Evolutionary conservation across 2,797 vertebrate genomes (phyloP).

Genomic region (Sebastes kiyomatsui): DNA sequence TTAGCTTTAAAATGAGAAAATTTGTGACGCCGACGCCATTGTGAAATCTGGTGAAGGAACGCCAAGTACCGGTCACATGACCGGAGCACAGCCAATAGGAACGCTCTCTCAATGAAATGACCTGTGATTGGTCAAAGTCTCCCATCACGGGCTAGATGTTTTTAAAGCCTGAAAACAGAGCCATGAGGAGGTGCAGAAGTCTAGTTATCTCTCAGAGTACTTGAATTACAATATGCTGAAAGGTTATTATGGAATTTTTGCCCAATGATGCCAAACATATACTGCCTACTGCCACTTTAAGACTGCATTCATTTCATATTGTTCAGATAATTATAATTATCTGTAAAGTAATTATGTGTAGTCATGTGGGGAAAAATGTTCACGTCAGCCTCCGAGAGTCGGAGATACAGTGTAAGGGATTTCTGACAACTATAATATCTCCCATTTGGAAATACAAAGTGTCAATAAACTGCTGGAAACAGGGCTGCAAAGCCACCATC

Average conservation of each 20-base stretch:
- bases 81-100: no score
- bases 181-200: rapidly evolving
- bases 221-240: no score
- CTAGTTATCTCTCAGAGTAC: rapidly evolving
- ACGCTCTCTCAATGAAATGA: no score
- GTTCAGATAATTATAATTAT: not conserved
- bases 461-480: not conserved
- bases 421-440: not conserved
- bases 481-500: not conserved
- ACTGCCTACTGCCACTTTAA: rapidly evolving
- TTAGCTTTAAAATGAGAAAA: rapidly evolving
- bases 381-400: not conserved
- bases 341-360: not conserved
- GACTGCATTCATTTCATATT: rapidly evolving
- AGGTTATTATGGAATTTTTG: no score
- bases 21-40: rapidly evolving
- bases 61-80: rapidly evolving
- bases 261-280: no score
- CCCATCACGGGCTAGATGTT: rapidly evolving
- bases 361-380: rapidly evolving
- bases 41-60: no score
- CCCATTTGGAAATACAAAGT: rapidly evolving
- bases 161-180: no score
- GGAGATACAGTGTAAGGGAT: not conserved
- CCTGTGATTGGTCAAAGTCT: no score